Conservation (phyloP, 2,888 invertebrate species). For the Limnephilus auricula region DNA sequence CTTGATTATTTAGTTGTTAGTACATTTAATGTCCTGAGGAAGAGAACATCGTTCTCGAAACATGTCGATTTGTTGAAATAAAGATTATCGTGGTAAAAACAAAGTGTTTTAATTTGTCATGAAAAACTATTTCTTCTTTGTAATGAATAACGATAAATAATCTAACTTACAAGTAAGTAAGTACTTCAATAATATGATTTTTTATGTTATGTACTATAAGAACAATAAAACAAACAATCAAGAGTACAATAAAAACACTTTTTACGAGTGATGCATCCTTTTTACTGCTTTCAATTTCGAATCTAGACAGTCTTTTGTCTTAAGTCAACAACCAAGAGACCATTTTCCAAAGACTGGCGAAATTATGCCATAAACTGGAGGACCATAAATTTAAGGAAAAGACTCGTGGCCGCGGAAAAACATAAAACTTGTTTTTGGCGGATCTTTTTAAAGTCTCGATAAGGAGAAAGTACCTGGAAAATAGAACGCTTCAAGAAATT, state of each 20-base stretch:
- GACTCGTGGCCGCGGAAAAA: background rate
- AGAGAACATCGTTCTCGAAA: too few relatives aligned
- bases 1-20: too few relatives aligned
- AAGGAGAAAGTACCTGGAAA: background rate
- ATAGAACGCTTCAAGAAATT: background rate
- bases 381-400: slow-evolving; percentile 12
- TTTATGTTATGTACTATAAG: background rate
- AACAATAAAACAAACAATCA: background rate
- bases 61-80: too few relatives aligned
- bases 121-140: too few relatives aligned
- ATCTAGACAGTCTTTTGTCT: background rate
- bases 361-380: slow-evolving; percentile 20
- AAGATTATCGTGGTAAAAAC: too few relatives aligned
- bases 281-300: slow-evolving; percentile 9
- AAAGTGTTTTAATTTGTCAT: too few relatives aligned
- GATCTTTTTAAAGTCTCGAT: background rate
- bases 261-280: background rate
- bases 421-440: background rate
- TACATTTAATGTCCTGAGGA: too few relatives aligned
- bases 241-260: background rate
- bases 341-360: background rate
- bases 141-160: too few relatives aligned
- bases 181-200: too few relatives aligned
- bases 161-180: too few relatives aligned
- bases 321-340: background rate